These are phyloP conservation scores for Diplodus puntazzo DNA, from an alignment of 2,797 vertebrate genomes.

Conservation along the genomic window DNA sequence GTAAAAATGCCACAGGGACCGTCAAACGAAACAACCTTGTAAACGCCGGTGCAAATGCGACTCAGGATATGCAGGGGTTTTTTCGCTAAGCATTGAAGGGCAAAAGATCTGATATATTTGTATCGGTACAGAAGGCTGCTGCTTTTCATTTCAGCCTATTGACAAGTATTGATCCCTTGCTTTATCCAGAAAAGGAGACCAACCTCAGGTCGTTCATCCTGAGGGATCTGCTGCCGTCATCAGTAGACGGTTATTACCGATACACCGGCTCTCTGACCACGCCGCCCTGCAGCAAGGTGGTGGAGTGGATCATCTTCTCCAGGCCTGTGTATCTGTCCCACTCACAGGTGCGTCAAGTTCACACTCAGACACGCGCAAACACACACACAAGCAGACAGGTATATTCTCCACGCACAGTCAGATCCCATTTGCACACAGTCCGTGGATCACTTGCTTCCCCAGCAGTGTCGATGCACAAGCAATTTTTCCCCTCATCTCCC, in stretches of 20 bases:
- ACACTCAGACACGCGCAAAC: slow-evolving; percentile 34
- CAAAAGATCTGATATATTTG: slow-evolving; percentile 13
- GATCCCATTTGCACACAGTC: slow-evolving; percentile 65
- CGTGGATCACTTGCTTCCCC: slow-evolving; percentile 61
- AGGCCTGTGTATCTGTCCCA: slow-evolving; percentile 95
- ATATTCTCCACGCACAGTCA: slow-evolving; percentile 60
- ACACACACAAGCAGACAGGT: slow-evolving; percentile 21
- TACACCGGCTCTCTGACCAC: slow-evolving; percentile 97
- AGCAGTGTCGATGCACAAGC: slow-evolving; percentile 52
- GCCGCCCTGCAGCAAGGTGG: slow-evolving; percentile 96
- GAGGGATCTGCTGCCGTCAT: slow-evolving; percentile 93
- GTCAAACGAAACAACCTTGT: slow-evolving; percentile 58
- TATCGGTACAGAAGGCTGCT: neutral
- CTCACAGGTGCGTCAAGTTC: slow-evolving; percentile 88
- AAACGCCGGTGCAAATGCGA: slow-evolving; percentile 42
- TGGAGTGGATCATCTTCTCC: slow-evolving; percentile 98
- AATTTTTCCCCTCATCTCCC: slow-evolving; percentile 59
- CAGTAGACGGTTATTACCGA: slow-evolving; percentile 95
- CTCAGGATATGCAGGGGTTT: slow-evolving; percentile 24
- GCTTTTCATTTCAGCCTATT: slow-evolving; percentile 32
- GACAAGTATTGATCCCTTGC: slow-evolving; percentile 42
- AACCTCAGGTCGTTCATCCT: slow-evolving; percentile 95
- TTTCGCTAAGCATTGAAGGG: slow-evolving; percentile 13
- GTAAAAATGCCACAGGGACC: slow-evolving; percentile 60
- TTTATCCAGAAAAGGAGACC: slow-evolving; percentile 95